Percentiles rank a stretch among this genome's conserved stretches.
phyloP scores from a whole-genome alignment of 2,888 invertebrate genomes.

The Drosophila villosipedis region DNA sequence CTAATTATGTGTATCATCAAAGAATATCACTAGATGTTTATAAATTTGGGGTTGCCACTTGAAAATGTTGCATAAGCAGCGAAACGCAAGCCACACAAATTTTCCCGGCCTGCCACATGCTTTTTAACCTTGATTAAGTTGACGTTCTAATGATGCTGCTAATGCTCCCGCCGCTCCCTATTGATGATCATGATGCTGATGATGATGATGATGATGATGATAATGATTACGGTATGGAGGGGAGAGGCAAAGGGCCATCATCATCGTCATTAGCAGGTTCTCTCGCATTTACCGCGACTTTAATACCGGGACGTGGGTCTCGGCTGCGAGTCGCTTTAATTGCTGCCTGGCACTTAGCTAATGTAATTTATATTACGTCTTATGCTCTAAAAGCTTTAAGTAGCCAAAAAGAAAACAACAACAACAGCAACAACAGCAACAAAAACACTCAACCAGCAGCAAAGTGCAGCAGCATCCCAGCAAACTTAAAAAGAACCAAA shows the following conservation, averaged over 20 bases:
- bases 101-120: conserved; percentile 53
- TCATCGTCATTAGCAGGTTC: conserved; percentile 71
- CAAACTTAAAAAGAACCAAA: conserved; percentile 21
- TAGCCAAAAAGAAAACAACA: conserved; percentile 61
- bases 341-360: conserved; percentile 74
- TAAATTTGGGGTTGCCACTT: conserved; percentile 39
- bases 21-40: conserved; percentile 12
- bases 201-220: conserved; percentile 40
- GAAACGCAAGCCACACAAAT: conserved; percentile 1
- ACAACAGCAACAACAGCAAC: conserved; percentile 6
- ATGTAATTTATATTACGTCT: conserved; percentile 80
- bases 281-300: conserved; percentile 28
- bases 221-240: conserved; percentile 22
- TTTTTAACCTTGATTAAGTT: conserved; percentile 78
- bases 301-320: conserved; percentile 11
- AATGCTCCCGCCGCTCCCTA: conserved; percentile 46
- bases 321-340: conserved; percentile 58
- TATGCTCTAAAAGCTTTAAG: conserved; percentile 80
- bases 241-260: conserved; percentile 13
- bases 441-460: conserved; percentile 43
- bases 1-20: conserved; percentile 48
- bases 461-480: conserved; percentile 62
- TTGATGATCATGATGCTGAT: conserved; percentile 32
- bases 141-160: conserved; percentile 76
- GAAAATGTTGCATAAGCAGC: conserved; percentile 47